Conservation (phyloP, 2,888 invertebrate species). For the Epistrophe eligans region DNA sequence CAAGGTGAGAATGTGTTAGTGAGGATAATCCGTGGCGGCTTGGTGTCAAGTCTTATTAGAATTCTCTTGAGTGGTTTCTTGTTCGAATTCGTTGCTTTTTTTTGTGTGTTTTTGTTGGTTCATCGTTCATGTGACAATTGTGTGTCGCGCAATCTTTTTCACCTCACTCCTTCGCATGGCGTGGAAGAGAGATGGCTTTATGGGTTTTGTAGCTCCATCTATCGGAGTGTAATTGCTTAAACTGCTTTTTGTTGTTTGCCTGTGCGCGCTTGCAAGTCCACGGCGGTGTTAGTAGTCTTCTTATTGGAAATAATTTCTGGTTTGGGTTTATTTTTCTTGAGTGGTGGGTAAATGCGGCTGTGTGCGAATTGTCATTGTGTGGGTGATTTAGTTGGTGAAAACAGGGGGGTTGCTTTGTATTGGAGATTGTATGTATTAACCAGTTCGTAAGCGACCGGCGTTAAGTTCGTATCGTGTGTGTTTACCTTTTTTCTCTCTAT, state of each 20-base stretch:
- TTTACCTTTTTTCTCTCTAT: constrained; percentile 76
- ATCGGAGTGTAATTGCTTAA: constrained; percentile 72
- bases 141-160: constrained; percentile 52
- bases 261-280: constrained; percentile 66
- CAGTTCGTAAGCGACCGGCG: constrained; percentile 84
- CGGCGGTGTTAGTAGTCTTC: constrained; percentile 65
- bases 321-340: constrained; percentile 76
- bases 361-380: constrained; percentile 54
- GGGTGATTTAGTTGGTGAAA: constrained; percentile 73
- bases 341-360: constrained; percentile 46
- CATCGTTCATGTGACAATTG: constrained; percentile 57
- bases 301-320: constrained; percentile 60
- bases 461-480: constrained; percentile 83
- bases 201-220: constrained; percentile 64
- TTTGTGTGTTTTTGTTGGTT: constrained; percentile 29
- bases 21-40: constrained; percentile 79
- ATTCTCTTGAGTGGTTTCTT: constrained; percentile 76
- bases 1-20: constrained; percentile 78
- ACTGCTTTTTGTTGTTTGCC: constrained; percentile 74
- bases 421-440: constrained; percentile 82
- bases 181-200: constrained; percentile 23
- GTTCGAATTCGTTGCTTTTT: constrained; percentile 52
- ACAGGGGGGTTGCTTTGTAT: constrained; percentile 80
- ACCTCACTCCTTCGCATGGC: constrained; percentile 6
- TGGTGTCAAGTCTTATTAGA: constrained; percentile 76